A percentile compares a stretch with the other conserved stretches of the same genome.
Evolutionary conservation across 2,113 vertebrate genomes (phyloP).

Genomic region (Sturnira hondurensis): DNA sequence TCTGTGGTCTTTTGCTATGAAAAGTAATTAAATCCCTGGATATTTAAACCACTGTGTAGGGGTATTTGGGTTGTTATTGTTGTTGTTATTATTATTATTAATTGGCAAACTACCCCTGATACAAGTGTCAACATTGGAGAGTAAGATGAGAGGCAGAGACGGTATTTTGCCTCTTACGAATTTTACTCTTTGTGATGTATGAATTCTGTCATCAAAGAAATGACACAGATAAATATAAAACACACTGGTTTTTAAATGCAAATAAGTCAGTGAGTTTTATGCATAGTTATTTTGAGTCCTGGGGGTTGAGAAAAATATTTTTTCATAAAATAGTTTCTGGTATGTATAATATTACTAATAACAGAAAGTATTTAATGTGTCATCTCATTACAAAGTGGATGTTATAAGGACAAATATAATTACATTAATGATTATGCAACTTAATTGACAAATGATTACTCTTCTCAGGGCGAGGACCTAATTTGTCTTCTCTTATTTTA

Average conservation of each 20-base stretch:
- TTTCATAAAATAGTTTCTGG: not conserved
- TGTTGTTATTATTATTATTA: not conserved
- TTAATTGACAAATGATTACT: slow-evolving; percentile 11
- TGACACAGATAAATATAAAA: not conserved
- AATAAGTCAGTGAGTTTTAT: not conserved
- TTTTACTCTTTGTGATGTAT: not conserved
- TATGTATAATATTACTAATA: not conserved
- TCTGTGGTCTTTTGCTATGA: not conserved
- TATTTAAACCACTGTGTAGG: not conserved
- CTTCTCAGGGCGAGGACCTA: not conserved
- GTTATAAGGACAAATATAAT: slow-evolving; percentile 21
- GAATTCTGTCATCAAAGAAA: not conserved
- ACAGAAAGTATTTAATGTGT: not conserved
- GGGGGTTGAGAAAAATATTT: not conserved
- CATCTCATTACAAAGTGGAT: not conserved
- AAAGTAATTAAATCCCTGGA: not conserved
- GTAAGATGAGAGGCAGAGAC: not conserved
- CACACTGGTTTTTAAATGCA: slow-evolving; percentile 4
- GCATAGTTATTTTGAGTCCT: not conserved
- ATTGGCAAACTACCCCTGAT: not conserved
- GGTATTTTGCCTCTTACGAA: not conserved
- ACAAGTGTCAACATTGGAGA: not conserved
- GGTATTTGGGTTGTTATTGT: not conserved
- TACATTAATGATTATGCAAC: not conserved
- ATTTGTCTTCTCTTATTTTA: slow-evolving; percentile 38